Percentiles rank a stretch among this genome's conserved stretches.
phyloP scores from a whole-genome alignment of 2,797 vertebrate genomes.

The Macropodus opercularis region DNA sequence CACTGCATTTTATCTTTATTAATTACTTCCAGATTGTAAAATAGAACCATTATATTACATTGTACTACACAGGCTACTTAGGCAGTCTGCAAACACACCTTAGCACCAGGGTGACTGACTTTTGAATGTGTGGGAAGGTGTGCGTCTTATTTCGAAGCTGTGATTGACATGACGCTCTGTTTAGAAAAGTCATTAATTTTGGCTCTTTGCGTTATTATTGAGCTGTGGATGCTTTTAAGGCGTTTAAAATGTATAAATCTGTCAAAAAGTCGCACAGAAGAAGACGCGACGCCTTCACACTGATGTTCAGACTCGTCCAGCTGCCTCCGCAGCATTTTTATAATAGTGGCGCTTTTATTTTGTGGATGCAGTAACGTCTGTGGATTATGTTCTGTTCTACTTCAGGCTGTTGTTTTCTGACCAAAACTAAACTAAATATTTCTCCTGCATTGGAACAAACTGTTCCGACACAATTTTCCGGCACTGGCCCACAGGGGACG shows the following conservation, averaged over 20 bases:
- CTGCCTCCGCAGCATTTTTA: conserved; percentile 10
- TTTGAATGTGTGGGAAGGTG: background rate
- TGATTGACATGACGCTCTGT: no score
- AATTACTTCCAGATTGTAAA: conserved; percentile 54
- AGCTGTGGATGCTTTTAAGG: no score
- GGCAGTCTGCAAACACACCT: background rate
- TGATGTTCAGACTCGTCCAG: conserved; percentile 9
- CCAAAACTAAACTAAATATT: conserved; percentile 30
- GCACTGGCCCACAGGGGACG: conserved; percentile 45
- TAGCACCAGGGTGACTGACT: background rate
- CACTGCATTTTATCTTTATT: conserved; percentile 45
- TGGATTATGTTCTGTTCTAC: background rate
- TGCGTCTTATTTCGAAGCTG: background rate
- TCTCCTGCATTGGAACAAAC: conserved; percentile 27
- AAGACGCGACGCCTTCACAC: background rate
- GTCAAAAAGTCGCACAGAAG: background rate
- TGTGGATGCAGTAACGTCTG: conserved; percentile 33
- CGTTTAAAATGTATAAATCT: no score
- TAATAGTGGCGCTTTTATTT: conserved; percentile 8
- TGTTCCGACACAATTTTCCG: conserved; percentile 42
- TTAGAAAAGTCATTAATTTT: no score
- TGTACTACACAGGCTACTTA: conserved; percentile 22
- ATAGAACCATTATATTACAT: conserved; percentile 36
- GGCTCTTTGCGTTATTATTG: no score
- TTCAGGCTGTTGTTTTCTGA: conserved; percentile 49